Evolutionary conservation across 1,140 invertebrate species (phyloP), one percentile per base, ranked within the genome.

Genomic region (Adelges cooleyi): DNA sequence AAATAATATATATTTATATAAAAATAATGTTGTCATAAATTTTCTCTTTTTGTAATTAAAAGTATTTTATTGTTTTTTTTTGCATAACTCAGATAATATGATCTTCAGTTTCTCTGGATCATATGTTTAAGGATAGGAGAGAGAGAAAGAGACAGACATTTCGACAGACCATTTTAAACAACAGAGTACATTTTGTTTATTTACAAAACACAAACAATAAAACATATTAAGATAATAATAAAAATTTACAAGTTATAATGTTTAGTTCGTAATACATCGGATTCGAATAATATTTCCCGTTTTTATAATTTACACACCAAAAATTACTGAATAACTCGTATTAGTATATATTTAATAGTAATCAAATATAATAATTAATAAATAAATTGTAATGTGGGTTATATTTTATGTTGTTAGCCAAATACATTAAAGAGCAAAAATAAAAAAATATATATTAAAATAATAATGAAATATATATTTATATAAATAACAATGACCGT

Each of bases 101-200:
- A n/a, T n/a, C n/a, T n/a, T n/a, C n/a, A n/a, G n/a, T n/a, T n/a
- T n/a, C n/a, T n/a, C n/a, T n/a, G n/a, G n/a, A n/a, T n/a, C n/a
- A n/a, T n/a, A n/a, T n/a, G n/a, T n/a, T n/a, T n/a, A n/a, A n/a
- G n/a, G n/a, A n/a, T n/a, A n/a, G n/a, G n/a, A n/a, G n/a, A n/a
- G n/a, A n/a, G n/a, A n/a, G n/a, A n/a, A n/a, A n/a, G n/a, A n/a
- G n/a, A n/a, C n/a, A n/a, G n/a, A n/a, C n/a, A 6, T 33, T 33
- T 33, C 11, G 5, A 33, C 29, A 33, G 29, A 46, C n/a, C 9
- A 46, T 20, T 44, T 33, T 22, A 46, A 62, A 59, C 25, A 62
- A 59, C 54, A 62, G 40, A 27, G 17, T 62, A 44, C 40, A 62
- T 62, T 46, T 44, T 62, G 29, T 46, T 62, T 62, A 62, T 62